Evolutionary conservation across 2,113 vertebrate species (phyloP), one percentile per base, ranked within the genome.

Genomic region (Aix galericulata): DNA sequence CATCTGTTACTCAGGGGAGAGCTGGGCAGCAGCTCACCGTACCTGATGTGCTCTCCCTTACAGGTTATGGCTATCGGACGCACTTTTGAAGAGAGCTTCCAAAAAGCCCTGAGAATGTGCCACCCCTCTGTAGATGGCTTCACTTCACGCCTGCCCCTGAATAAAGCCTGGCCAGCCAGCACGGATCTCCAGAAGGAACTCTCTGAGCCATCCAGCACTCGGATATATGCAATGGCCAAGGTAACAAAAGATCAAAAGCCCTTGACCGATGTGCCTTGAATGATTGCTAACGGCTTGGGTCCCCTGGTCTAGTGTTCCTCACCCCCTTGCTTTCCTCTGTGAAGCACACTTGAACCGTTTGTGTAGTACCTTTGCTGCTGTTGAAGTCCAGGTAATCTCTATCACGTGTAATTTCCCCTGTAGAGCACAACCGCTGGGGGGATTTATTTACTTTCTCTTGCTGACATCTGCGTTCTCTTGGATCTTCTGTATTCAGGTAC

Each of bases 21-120:
- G 44, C 83, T 48, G 64, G 18, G 68, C 8, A 7, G n/a, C 13
- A 66, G 27, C 38, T 94, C 9, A 12, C 32, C 21, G 6, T 3
- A 5, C 29, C 69, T 89, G 12, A n/a, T 2, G 8, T 53, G 72
- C 72, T 76, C 23, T 91, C 32, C 12, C 0, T 88, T 90, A 2
- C 95, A 99, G 99, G 99, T 99, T 82, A 99, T 99, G 99, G 99
- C 99, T 12, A 98, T 99, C 12, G 99, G 99, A 5, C 98, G 99
- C n/a, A 99, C 99, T 2, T 99, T 99, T 93, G 99, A 99, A 77
- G 99, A 99, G 96, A 99, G 99, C 91, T 98, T 99, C 88, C 99
- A 99, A 92, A 99, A 99, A 94, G 99, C 99, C 63, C 96, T 99
- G 88, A 97, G 99, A 80, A 99, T 99, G 99, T 99, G 99, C 89